phyloP scores from a whole-genome alignment of 2,113 vertebrate species.

The Bos indicus region DNA sequence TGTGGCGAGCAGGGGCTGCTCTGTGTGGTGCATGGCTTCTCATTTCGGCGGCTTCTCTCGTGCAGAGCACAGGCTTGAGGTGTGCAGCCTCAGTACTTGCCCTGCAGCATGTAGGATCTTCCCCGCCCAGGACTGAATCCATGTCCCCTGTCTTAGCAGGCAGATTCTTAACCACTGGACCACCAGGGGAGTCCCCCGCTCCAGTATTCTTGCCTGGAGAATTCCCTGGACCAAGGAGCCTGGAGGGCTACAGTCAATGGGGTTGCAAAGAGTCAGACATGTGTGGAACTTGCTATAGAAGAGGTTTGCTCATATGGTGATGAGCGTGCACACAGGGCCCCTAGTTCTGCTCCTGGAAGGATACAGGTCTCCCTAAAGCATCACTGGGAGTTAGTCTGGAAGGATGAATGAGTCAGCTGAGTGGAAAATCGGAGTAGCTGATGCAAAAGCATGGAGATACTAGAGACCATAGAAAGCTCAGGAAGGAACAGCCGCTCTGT shows the following conservation, averaged over 20 bases:
- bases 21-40: fast-evolving
- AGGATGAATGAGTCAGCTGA: background rate
- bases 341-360: background rate
- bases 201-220: background rate
- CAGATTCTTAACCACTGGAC: background rate
- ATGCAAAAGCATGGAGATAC: background rate
- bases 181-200: background rate
- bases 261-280: background rate
- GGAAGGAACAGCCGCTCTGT: background rate
- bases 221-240: background rate
- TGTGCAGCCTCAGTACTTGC: background rate
- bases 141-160: background rate
- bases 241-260: background rate
- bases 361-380: background rate
- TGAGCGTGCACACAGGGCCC: background rate
- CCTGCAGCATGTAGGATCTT: background rate
- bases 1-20: fast-evolving
- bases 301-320: background rate
- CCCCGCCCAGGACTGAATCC: background rate
- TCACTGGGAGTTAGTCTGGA: background rate
- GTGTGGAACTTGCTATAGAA: background rate
- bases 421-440: background rate
- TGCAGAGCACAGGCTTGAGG: background rate
- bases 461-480: background rate
- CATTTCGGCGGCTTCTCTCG: fast-evolving